Evolutionary conservation across 2,888 invertebrate genomes (phyloP).

Genomic region (Lordiphosa fenestrarum): DNA sequence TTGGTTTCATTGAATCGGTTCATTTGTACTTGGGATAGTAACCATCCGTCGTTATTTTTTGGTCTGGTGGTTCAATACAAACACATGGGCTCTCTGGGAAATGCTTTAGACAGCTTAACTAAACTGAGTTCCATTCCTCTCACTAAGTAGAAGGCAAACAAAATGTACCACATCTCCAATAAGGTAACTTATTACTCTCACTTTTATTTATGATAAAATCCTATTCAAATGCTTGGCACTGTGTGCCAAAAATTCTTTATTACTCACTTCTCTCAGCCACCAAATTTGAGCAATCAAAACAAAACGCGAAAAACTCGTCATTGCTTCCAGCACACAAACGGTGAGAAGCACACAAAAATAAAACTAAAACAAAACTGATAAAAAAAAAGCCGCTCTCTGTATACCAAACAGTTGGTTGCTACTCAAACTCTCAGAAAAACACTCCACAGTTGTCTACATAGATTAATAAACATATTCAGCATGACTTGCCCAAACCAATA

Average conservation of each 20-base stretch:
- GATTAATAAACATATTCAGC: not conserved
- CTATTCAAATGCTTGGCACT: not conserved
- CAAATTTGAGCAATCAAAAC: conserved; percentile 5
- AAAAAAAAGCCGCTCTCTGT: not conserved
- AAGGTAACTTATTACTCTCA: no score
- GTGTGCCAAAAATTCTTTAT: not conserved
- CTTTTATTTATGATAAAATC: no score
- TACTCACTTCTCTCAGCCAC: not conserved
- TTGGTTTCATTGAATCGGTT: no score
- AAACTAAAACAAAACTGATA: conserved; percentile 5
- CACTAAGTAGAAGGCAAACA: no score
- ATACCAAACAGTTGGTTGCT: conserved; percentile 6
- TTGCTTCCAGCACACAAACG: not conserved
- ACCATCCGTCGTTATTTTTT: no score
- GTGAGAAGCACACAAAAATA: conserved; percentile 1
- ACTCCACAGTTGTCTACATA: not conserved
- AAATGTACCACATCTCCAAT: no score
- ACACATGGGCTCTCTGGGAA: no score
- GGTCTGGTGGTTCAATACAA: no score
- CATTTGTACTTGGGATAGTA: no score
- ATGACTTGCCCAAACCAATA: not conserved
- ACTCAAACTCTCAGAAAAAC: not conserved
- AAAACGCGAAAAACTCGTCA: not conserved
- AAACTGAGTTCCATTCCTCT: no score
- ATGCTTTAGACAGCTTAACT: no score